Evolutionary conservation across 2,113 vertebrate species (phyloP).

Genomic region (Gymnogyps californianus): DNA sequence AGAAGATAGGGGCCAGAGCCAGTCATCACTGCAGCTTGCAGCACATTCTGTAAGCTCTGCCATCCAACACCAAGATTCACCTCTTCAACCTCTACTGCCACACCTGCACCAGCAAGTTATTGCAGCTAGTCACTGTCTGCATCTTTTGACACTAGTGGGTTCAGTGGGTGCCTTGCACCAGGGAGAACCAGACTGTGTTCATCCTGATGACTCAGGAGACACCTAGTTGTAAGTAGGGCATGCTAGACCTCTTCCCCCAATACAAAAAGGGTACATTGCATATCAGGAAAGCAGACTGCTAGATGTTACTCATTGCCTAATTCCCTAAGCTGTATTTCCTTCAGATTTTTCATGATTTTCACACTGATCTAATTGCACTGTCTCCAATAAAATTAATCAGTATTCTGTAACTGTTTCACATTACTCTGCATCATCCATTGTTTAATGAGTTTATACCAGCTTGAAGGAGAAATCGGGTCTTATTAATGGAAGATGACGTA

Average conservation of each 20-base stretch:
- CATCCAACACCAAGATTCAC: neutral
- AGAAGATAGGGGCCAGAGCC: neutral
- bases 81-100: neutral
- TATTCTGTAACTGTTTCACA: neutral
- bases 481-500: neutral
- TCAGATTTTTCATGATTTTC: neutral
- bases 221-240: neutral
- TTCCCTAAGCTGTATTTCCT: neutral
- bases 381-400: neutral
- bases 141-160: neutral
- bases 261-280: neutral
- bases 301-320: neutral
- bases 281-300: neutral
- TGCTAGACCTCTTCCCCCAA: neutral
- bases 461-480: neutral
- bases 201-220: neutral
- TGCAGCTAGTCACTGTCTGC: neutral
- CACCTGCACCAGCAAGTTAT: neutral
- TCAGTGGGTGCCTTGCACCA: neutral
- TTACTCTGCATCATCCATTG: neutral
- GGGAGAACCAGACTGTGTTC: accelerated
- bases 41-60: neutral
- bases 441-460: neutral
- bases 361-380: neutral
- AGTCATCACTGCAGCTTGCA: neutral